Base-by-base conservation (phyloP, 2,888 invertebrate species). In the Heliconius hortense region DNA sequence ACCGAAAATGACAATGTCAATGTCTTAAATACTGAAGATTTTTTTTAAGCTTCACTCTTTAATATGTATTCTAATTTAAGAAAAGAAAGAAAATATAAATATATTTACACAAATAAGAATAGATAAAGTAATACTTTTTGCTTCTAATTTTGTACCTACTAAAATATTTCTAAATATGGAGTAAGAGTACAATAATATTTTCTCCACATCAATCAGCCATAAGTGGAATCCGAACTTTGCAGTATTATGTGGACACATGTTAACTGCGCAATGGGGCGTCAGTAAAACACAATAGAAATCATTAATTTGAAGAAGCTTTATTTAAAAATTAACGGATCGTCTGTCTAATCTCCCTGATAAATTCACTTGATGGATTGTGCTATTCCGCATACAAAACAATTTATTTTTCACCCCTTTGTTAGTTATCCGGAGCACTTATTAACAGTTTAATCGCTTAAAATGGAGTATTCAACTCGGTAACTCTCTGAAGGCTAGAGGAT, bases 381-480 rank as follows among this genome's bases (percentile, higher is more conserved):
- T 81, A 82, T 84, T 84, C 80, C 76, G 83, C 81, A 82, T 83
- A 86, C 83, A 86, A 90, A 90, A 87, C 87, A 87, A 90, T 89
- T 89, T 90, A 90, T 89, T 89, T 89, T 89, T 89, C 90, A 90
- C 88, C 88, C 90, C 85, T 89, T 92, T 90, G 91, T 91, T 88
- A 79, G 79, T 74, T 76, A 82, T 83, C 83, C 82, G 84, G 80
- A 82, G 83, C 86, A 86, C 87, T 90, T 90, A 90, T 90, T 90
- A 90, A 89, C 90, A 89, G 89, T 88, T 88, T 90, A 89, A 92
- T 91, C 89, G 88, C 84, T 86, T 86, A 88, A 91, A 76, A 91
- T 88, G 88, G 89, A 88, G 86, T 84, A 85, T 83, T 87, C 86
- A 75, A 79, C 76, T 77, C 75, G 75, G 72, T 78, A 78, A 76